Evolutionary conservation across 2,797 vertebrate species (phyloP).

Genomic region (Gambusia yucatana): DNA sequence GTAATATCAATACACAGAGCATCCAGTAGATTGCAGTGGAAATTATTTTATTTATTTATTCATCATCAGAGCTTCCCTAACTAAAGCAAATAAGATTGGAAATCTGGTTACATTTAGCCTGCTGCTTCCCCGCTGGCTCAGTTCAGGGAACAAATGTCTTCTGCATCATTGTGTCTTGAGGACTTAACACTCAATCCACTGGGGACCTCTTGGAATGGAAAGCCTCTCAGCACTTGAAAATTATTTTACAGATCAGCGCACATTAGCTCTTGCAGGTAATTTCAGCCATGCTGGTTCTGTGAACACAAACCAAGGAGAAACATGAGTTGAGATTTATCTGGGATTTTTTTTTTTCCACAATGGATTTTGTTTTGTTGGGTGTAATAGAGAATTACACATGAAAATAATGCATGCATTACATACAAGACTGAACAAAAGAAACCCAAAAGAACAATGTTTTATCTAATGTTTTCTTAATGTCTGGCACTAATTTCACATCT

Average conservation of each 20-base stretch:
- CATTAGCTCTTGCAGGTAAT: constrained; percentile 78
- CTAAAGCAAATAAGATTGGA: constrained; percentile 48
- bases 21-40: constrained; percentile 5
- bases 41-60: not conserved
- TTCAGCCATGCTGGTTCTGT: constrained; percentile 45
- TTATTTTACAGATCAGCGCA: constrained; percentile 76
- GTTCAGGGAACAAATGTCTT: constrained; percentile 71
- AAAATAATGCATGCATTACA: not conserved
- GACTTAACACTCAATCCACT: constrained; percentile 74
- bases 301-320: constrained; percentile 46
- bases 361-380: not conserved
- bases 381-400: not conserved
- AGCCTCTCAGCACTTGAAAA: constrained; percentile 75
- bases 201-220: constrained; percentile 72
- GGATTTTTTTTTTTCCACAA: constrained; percentile 13
- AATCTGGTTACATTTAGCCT: constrained; percentile 69
- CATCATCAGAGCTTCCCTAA: constrained; percentile 33
- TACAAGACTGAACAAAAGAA: not conserved
- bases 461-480: not conserved
- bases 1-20: constrained; percentile 4
- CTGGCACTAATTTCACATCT: constrained; percentile 3
- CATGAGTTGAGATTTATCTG: constrained; percentile 12
- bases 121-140: constrained; percentile 63
- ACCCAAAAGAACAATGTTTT: not conserved
- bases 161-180: constrained; percentile 63